Percentiles rank a stretch among this genome's conserved stretches.
phyloP scores from a whole-genome alignment of 1,140 invertebrate genomes.

The Gerris buenoi region DNA sequence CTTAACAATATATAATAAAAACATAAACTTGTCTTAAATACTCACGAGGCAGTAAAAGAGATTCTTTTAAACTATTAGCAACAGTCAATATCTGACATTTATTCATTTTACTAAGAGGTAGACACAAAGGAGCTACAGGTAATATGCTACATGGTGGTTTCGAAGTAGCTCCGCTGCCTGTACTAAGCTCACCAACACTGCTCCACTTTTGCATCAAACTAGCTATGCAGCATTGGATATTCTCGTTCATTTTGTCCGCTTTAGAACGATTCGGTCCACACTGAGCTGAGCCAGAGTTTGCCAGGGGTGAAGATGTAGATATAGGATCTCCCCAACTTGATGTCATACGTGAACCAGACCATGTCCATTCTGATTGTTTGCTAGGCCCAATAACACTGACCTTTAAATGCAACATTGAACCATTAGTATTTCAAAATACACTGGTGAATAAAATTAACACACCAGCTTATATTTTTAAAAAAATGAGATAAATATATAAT shows the following conservation, averaged over 20 bases:
- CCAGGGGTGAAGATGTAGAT: no score
- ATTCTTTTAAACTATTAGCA: background rate
- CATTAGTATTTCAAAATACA: no score
- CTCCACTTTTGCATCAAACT: slow-evolving; percentile 10
- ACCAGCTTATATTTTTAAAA: no score
- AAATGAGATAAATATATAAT: no score
- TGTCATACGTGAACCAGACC: slow-evolving; percentile 12
- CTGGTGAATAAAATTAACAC: no score
- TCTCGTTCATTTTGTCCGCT: slow-evolving; percentile 24
- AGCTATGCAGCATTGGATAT: slow-evolving; percentile 18
- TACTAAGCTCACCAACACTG: slow-evolving; percentile 10
- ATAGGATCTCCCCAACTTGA: slow-evolving; percentile 26
- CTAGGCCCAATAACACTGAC: background rate
- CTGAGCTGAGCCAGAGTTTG: no score
- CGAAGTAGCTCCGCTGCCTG: slow-evolving; percentile 1
- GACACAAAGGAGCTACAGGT: background rate
- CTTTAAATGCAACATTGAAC: no score
- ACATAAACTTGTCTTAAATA: background rate
- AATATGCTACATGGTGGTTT: no score
- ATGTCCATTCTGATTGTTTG: slow-evolving; percentile 1
- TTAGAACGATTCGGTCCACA: slow-evolving; percentile 15
- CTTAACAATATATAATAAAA: no score
- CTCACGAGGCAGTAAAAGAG: background rate
- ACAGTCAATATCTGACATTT: background rate
- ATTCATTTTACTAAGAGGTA: background rate